These are phyloP conservation scores for Sitodiplosis mosellana DNA, from an alignment of 1,140 invertebrate species.

Conservation along the genomic window DNA sequence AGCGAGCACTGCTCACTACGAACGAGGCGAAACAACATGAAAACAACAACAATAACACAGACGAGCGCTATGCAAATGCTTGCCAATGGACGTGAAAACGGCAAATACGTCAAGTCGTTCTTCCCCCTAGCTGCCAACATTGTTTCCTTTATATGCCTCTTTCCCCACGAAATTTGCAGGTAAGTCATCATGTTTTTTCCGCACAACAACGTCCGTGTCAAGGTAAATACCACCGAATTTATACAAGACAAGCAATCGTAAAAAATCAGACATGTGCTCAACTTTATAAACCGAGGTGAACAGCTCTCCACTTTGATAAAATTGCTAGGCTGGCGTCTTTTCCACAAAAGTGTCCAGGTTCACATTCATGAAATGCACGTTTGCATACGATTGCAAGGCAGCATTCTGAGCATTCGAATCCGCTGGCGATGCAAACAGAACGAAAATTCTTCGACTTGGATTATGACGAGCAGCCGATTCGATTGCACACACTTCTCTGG, in stretches of 20 bases:
- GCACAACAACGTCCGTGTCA: slow-evolving; percentile 55
- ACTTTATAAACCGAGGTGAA: slow-evolving; percentile 30
- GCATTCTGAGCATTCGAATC: slow-evolving; percentile 13
- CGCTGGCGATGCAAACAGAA: slow-evolving; percentile 32
- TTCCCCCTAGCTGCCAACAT: too few species aligned
- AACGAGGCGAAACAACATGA: too few species aligned
- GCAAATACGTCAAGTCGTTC: too few species aligned
- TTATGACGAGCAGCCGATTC: slow-evolving; percentile 44
- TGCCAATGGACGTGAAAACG: too few species aligned
- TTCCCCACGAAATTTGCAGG: slow-evolving; percentile 41
- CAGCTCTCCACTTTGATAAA: slow-evolving; percentile 34
- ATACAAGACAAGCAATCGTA: slow-evolving; percentile 51
- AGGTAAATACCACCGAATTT: slow-evolving; percentile 62
- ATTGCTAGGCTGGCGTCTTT: slow-evolving; percentile 38
- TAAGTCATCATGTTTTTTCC: slow-evolving; percentile 36
- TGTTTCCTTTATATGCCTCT: too few species aligned
- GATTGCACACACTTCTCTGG: slow-evolving; percentile 43
- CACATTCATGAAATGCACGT: slow-evolving; percentile 35
- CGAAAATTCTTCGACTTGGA: slow-evolving; percentile 32
- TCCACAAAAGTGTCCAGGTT: slow-evolving; percentile 35
- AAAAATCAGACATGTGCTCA: slow-evolving; percentile 45
- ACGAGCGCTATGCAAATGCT: too few species aligned
- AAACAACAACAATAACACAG: too few species aligned
- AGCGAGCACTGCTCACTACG: too few species aligned
- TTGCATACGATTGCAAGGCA: slow-evolving; percentile 32